These are phyloP conservation scores for Frankliniella intonsa DNA, from an alignment of 2,888 invertebrate species.

Conservation along the genomic window DNA sequence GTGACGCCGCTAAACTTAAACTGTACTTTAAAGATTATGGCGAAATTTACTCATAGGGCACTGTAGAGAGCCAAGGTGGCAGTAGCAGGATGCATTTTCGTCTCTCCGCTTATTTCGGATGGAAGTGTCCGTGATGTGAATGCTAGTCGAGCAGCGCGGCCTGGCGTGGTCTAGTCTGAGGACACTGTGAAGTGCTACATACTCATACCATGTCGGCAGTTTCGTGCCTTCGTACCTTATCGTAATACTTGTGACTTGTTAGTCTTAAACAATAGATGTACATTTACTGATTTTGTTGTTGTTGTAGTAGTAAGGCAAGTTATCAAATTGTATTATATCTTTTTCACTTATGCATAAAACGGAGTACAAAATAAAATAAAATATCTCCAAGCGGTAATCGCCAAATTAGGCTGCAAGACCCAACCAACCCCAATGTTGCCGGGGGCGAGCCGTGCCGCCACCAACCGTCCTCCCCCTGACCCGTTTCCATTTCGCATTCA, in stretches of 20 bases:
- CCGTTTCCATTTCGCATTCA: not conserved
- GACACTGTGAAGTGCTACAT: not conserved
- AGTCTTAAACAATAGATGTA: not conserved
- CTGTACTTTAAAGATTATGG: too few species aligned
- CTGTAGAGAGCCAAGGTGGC: too few species aligned
- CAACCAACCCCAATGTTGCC: not conserved
- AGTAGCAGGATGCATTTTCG: too few species aligned
- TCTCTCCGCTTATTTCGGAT: not conserved
- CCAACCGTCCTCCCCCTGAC: not conserved
- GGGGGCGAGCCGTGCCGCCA: not conserved
- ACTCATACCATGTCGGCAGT: too few species aligned
- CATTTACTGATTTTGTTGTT: not conserved
- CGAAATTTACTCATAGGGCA: too few species aligned
- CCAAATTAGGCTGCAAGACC: too few species aligned
- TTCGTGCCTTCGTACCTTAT: not conserved
- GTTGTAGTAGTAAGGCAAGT: not conserved
- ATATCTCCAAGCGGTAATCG: too few species aligned
- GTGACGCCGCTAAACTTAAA: too few species aligned
- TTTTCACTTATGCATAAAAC: not conserved
- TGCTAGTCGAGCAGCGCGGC: not conserved
- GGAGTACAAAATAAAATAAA: not conserved
- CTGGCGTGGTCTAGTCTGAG: not conserved
- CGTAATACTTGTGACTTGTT: not conserved
- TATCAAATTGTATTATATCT: not conserved
- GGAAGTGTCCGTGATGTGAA: conserved; percentile 11